These are phyloP conservation scores for Oncorhynchus masou DNA, from an alignment of 2,113 vertebrate genomes.

Conservation along the genomic window DNA sequence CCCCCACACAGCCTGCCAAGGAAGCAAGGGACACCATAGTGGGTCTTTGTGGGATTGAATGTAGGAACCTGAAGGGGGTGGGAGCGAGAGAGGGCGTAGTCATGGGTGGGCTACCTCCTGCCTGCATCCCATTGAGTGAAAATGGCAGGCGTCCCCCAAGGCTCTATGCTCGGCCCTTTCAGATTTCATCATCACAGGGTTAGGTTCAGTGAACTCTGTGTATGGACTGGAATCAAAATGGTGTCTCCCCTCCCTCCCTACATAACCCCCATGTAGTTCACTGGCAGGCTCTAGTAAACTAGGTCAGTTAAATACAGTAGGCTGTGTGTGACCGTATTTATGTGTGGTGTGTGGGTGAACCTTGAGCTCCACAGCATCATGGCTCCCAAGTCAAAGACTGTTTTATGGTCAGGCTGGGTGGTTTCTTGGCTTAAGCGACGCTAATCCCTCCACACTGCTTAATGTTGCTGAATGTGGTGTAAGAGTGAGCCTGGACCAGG, in stretches of 20 bases:
- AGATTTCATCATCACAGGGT: conserved; percentile 47
- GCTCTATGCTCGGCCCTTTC: conserved; percentile 55
- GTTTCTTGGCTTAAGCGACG: conserved; percentile 65
- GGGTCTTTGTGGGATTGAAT: conserved; percentile 71
- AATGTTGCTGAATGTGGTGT: conserved; percentile 35
- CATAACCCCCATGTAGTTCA: not conserved
- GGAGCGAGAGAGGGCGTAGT: conserved; percentile 33
- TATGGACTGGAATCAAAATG: conserved; percentile 42
- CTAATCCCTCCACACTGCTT: conserved; percentile 54
- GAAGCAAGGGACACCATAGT: conserved; percentile 72
- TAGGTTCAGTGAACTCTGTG: conserved; percentile 51
- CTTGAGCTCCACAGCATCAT: too few species aligned
- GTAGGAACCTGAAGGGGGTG: conserved; percentile 52
- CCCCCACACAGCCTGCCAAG: conserved; percentile 50
- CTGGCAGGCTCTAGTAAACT: conserved; percentile 20
- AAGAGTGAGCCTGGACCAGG: conserved; percentile 21
- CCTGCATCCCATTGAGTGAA: conserved; percentile 60
- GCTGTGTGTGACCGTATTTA: conserved; percentile 8
- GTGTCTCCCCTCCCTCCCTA: conserved; percentile 35
- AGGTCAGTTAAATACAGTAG: conserved; percentile 53
- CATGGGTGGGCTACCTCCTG: conserved; percentile 57
- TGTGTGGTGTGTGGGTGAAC: too few species aligned
- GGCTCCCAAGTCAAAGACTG: too few species aligned
- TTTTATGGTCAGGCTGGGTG: conserved; percentile 17
- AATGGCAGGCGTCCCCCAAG: conserved; percentile 65